Base-by-base conservation (phyloP, 2,113 vertebrate genomes). In the Eurypyga helias region DNA sequence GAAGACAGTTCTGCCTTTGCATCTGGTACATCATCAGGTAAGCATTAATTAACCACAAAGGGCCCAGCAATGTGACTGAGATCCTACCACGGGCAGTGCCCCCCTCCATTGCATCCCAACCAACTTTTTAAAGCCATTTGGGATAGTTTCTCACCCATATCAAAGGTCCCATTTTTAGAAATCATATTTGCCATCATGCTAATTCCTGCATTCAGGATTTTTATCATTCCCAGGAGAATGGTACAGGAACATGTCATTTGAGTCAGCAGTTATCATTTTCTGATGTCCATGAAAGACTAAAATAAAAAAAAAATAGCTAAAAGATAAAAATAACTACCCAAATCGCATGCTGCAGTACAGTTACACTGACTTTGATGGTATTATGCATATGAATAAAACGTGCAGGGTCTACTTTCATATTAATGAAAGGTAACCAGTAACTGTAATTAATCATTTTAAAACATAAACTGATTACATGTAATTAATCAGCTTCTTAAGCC, bases 11-110 rank as follows among this genome's bases (percentile, higher is more conserved):
- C 97, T 99, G 83, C 99, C 99, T 29, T 97, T 99, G 87, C 99
- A 99, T 90, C 98, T 99, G 90, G 99, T 99, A 88, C 99, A 99
- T 97, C 99, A 99, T 96, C 99, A 99, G 99, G 99, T 99, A 97
- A 91, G 92, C 65, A 17, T 66, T 45, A 18, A 33, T 15, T 41
- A 75, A 66, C 19, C n/a, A 46, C 20, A 55, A 13, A 28, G 38
- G 13, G 23, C 38, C 28, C 43, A 60, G 25, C 46, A 85, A 15
- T 43, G n/a, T n/a, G 64, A 46, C 49, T 45, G 21, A 73, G 48
- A 55, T 24, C 28, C 60, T 76, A 17, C 21, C 36, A 36, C 7
- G 41, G 64, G 31, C 78, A 54, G 2, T 45, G 26, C n/a, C 10
- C 12, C 34, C 15, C 45, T 3, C 20, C 38, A 13, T 2, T 75